Percentiles rank a stretch among this genome's conserved stretches.
Evolutionary conservation across 1,140 invertebrate genomes (phyloP).

Genomic region (Arion vulgaris): DNA sequence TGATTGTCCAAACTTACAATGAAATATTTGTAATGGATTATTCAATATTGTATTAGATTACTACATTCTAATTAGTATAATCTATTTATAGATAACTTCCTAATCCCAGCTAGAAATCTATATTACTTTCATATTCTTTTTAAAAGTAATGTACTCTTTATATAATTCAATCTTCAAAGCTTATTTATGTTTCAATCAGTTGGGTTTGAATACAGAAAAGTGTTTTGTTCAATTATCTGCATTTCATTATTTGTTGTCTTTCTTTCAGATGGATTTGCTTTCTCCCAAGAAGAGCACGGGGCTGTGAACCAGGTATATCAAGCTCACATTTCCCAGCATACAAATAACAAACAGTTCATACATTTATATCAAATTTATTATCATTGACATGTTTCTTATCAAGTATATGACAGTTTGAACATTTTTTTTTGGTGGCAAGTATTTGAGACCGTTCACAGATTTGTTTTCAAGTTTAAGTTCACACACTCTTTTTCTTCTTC

Average conservation of each 20-base stretch:
- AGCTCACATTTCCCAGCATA: conserved; percentile 2
- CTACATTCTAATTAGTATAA: no score
- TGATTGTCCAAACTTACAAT: no score
- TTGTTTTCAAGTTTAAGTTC: not conserved
- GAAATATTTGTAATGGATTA: no score
- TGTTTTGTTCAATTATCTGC: not conserved
- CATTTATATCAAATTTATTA: not conserved
- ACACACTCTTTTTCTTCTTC: no score
- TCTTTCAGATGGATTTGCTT: conserved; percentile 94
- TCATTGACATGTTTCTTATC: not conserved
- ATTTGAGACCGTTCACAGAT: not conserved
- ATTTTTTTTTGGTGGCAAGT: not conserved
- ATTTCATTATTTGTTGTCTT: conserved; percentile 30
- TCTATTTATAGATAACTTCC: no score
- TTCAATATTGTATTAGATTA: no score
- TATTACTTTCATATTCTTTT: no score
- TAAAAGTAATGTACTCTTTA: no score
- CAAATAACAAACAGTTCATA: not conserved
- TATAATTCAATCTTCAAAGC: no score
- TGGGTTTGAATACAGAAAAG: not conserved
- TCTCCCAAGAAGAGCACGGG: conserved; percentile 98
- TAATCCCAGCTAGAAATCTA: no score
- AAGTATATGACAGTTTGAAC: not conserved
- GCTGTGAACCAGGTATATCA: conserved; percentile 84
- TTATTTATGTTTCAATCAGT: no score